phyloP scores from a whole-genome alignment of 2,797 vertebrate genomes.

The Podarcis lilfordi region DNA sequence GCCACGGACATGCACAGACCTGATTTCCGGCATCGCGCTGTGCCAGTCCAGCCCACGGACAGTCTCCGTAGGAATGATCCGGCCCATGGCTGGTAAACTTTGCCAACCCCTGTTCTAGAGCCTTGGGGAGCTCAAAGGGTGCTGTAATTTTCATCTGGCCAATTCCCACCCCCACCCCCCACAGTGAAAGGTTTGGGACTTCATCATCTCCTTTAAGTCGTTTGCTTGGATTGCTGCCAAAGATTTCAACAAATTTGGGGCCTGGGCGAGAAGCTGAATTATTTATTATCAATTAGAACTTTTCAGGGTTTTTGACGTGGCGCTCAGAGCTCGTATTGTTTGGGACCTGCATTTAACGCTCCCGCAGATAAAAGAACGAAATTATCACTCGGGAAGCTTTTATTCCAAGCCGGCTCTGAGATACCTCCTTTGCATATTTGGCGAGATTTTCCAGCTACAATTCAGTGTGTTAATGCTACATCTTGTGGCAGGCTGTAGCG shows the following conservation, averaged over 20 bases:
- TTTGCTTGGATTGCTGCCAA: constrained; percentile 71
- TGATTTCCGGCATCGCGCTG: too few species aligned
- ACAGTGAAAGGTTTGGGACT: not conserved
- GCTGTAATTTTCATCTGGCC: constrained; percentile 68
- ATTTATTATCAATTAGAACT: constrained; percentile 77
- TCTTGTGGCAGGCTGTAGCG: not conserved
- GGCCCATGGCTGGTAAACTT: too few species aligned
- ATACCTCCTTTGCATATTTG: constrained; percentile 73
- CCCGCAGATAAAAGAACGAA: constrained; percentile 73
- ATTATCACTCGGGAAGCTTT: constrained; percentile 75
- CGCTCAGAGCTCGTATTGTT: constrained; percentile 69
- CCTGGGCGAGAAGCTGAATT: constrained; percentile 71
- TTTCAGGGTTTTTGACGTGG: constrained; percentile 72
- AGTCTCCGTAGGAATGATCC: too few species aligned
- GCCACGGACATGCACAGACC: too few species aligned
- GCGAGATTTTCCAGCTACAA: constrained; percentile 56
- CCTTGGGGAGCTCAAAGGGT: constrained; percentile 21
- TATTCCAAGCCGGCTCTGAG: constrained; percentile 59
- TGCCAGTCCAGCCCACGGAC: too few species aligned
- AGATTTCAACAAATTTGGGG: constrained; percentile 70
- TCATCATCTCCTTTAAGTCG: constrained; percentile 37
- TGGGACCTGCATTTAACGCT: constrained; percentile 74
- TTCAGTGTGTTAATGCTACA: not conserved
- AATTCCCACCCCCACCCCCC: constrained; percentile 48
- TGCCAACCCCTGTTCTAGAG: constrained; percentile 3